These are phyloP conservation scores for Bombus affinis DNA, from an alignment of 1,140 invertebrate species.

Conservation along the genomic window DNA sequence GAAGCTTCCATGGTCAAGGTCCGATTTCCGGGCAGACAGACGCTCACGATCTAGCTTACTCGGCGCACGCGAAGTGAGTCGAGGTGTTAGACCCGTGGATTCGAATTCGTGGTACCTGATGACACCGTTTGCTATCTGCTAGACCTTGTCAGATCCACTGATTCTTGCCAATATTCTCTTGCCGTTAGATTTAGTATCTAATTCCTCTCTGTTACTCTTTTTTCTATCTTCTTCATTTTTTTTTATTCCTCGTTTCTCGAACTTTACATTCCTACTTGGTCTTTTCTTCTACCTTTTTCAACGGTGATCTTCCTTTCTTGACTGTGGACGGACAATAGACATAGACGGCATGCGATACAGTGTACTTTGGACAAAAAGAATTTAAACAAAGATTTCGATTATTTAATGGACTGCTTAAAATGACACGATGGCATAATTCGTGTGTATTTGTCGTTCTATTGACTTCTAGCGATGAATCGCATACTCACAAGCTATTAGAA, in stretches of 20 bases:
- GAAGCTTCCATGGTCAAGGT: conserved; percentile 83
- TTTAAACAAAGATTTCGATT: neutral
- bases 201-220: neutral
- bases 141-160: neutral
- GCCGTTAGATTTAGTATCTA: conserved; percentile 18
- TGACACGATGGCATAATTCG: neutral
- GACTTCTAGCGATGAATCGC: conserved; percentile 54
- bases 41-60: conserved; percentile 86
- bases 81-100: neutral
- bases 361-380: neutral
- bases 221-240: no score
- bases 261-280: neutral
- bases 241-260: neutral
- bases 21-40: conserved; percentile 77
- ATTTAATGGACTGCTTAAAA: neutral
- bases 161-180: conserved; percentile 25
- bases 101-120: neutral
- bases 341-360: neutral
- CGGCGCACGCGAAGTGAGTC: conserved; percentile 81
- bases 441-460: neutral
- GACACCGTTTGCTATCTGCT: neutral
- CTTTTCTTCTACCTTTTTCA: neutral
- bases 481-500: conserved; percentile 60
- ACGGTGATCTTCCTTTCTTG: neutral
- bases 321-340: neutral